Base-by-base conservation (phyloP, 2,113 vertebrate species). In the Oostethus manadensis region DNA sequence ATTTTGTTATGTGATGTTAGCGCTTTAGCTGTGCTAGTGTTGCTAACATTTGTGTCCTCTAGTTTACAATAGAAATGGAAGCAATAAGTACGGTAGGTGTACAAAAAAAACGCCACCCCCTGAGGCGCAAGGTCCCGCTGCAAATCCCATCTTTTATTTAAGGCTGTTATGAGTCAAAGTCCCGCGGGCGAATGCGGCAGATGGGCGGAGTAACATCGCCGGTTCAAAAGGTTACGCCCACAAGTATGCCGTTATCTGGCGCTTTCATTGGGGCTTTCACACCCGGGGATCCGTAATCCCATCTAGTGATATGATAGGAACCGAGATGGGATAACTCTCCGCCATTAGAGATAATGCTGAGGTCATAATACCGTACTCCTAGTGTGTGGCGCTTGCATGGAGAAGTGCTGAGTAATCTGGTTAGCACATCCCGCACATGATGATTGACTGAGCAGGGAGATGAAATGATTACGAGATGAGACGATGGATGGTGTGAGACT, bases 271-370 rank as follows among this genome's bases (percentile, higher is more conserved):
- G 69, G 77, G 60, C 77, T 14, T 20, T 76, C 80, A 76, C 57
- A 43, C 70, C 80, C 76, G 56, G 57, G 50, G 64, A 78, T 76
- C 66, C 68, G 70, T 87, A 88, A 88, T 87, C 86, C 75, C 74
- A 84, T 87, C 81, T 53, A 77, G 76, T 71, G 81, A 81, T 79
- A 83, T 71, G 73, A 81, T 79, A 75, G 82, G 78, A 86, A 77
- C 45, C 8, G 21, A 76, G 71, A 86, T 77, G 68, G 79, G 82
- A 78, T 86, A 80, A 83, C 75, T 56, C 73, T 74, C 53, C 45
- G 56, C 64, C 71, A 82, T 76, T 76, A 76, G 68, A 45, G 38
- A 47, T 79, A 68, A 73, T 78, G 70, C 74, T 60, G 54, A 61
- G 71, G 66, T 70, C 60, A 72, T 80, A 78, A 74, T 68, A 78